A percentile compares a stretch with the other conserved stretches of the same genome.
Evolutionary conservation across 2,113 vertebrate genomes (phyloP).

Genomic region (Rhinopithecus roxellana): DNA sequence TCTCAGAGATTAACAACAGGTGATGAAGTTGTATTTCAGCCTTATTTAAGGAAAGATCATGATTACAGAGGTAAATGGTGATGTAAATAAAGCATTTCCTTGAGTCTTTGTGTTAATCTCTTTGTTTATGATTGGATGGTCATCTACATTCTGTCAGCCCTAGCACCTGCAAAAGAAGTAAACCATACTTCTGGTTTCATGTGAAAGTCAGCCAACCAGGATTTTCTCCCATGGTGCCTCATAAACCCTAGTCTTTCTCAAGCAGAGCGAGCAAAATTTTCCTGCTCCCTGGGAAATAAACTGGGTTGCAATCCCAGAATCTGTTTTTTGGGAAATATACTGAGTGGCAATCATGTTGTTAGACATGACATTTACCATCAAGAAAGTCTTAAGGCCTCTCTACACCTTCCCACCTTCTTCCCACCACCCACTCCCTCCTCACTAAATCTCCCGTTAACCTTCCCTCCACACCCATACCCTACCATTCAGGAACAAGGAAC

Average conservation of each 20-base stretch:
- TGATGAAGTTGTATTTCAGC: constrained; percentile 56
- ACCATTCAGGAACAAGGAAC: background rate
- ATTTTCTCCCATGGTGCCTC: background rate
- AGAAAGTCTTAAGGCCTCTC: background rate
- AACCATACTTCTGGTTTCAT: background rate
- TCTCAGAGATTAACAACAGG: constrained; percentile 49
- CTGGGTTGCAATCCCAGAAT: background rate
- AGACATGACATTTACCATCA: background rate
- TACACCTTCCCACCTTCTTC: background rate
- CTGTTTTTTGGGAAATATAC: background rate
- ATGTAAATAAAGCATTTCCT: constrained; percentile 51
- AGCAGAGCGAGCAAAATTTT: background rate
- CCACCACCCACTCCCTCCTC: background rate
- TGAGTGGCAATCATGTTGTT: background rate
- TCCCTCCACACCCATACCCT: background rate
- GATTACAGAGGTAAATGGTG: constrained; percentile 57
- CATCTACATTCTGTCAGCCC: background rate
- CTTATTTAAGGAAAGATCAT: constrained; percentile 23
- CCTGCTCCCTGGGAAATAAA: background rate
- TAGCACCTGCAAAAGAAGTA: background rate
- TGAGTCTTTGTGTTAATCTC: constrained; percentile 46
- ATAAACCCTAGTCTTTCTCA: background rate
- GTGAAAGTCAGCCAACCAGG: background rate
- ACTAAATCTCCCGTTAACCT: background rate
- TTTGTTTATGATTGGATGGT: constrained; percentile 13